Percentiles rank a stretch among this genome's conserved stretches.
These are phyloP conservation scores for Meandrusa payeni DNA, from an alignment of 2,888 invertebrate genomes.

Conservation along the genomic window DNA sequence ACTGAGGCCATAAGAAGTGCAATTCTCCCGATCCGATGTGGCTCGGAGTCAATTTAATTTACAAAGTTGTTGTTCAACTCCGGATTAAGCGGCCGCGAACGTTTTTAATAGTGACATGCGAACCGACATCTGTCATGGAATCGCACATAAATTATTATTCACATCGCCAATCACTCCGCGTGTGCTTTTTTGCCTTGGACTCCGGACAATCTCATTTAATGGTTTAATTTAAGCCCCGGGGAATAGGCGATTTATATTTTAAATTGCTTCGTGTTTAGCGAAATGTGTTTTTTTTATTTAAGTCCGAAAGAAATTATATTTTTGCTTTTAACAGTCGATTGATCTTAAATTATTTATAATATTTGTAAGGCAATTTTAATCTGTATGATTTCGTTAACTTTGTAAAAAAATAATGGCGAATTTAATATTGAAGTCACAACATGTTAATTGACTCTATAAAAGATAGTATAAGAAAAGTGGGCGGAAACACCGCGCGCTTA, in stretches of 20 bases:
- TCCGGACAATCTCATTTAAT: conserved; percentile 21
- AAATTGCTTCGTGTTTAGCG: conserved; percentile 11
- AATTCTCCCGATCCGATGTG: conserved; percentile 54
- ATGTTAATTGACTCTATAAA: too few relatives aligned
- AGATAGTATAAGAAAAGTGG: too few relatives aligned
- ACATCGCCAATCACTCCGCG: conserved; percentile 14
- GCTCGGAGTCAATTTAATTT: conserved; percentile 70
- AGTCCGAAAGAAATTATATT: too few relatives aligned
- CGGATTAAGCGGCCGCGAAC: conserved; percentile 52
- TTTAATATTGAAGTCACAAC: too few relatives aligned
- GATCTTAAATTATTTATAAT: too few relatives aligned
- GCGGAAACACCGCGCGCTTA: too few relatives aligned
- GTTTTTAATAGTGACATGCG: conserved; percentile 52
- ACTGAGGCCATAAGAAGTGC: conserved; percentile 63
- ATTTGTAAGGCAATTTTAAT: too few relatives aligned
- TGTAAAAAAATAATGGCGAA: too few relatives aligned
- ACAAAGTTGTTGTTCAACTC: conserved; percentile 70
- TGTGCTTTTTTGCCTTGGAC: conserved; percentile 13
- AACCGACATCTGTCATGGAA: conserved; percentile 50
- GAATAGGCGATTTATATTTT: conserved; percentile 12
- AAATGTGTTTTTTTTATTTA: conserved; percentile 10
- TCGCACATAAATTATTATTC: conserved; percentile 31
- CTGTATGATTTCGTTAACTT: too few relatives aligned
- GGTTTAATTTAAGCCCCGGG: conserved; percentile 22
- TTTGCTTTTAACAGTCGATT: too few relatives aligned